These are phyloP conservation scores for Drosophila recens DNA, from an alignment of 2,888 invertebrate genomes.

Conservation along the genomic window DNA sequence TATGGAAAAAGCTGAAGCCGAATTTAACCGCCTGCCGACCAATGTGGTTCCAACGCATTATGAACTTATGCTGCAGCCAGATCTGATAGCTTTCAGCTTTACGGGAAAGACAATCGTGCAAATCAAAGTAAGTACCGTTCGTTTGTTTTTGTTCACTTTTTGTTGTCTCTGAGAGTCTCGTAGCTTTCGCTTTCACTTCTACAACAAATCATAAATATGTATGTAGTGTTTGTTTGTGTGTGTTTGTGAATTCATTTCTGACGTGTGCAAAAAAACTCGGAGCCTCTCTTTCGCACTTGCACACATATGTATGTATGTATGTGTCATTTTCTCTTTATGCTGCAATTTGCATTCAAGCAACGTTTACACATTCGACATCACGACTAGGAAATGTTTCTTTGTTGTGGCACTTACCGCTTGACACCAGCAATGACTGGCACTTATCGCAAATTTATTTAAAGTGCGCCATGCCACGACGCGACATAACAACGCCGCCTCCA, in stretches of 20 bases:
- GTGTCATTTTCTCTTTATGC: slow-evolving; percentile 70
- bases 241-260: slow-evolving; percentile 42
- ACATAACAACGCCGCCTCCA: too few species aligned
- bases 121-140: slow-evolving; percentile 89
- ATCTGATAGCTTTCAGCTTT: slow-evolving; percentile 93
- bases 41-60: slow-evolving; percentile 95
- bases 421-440: slow-evolving; percentile 52
- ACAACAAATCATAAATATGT: slow-evolving; percentile 28
- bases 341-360: slow-evolving; percentile 65
- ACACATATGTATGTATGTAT: not conserved
- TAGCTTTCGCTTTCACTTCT: slow-evolving; percentile 74
- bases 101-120: slow-evolving; percentile 93
- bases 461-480: too few species aligned
- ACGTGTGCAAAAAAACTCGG: slow-evolving; percentile 60
- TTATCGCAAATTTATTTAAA: slow-evolving; percentile 52
- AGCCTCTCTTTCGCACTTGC: slow-evolving; percentile 23
- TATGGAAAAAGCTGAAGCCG: slow-evolving; percentile 66
- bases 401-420: slow-evolving; percentile 46
- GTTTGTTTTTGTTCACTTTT: slow-evolving; percentile 23
- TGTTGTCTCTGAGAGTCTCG: not conserved
- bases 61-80: slow-evolving; percentile 92
- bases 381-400: slow-evolving; percentile 60
- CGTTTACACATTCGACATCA: slow-evolving; percentile 14
- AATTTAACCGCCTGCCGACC: slow-evolving; percentile 90
- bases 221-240: slow-evolving; percentile 12